Percentiles rank a stretch among this genome's conserved stretches.
Conservation (phyloP, 2,797 vertebrate species). For the Balearica regulorum region DNA sequence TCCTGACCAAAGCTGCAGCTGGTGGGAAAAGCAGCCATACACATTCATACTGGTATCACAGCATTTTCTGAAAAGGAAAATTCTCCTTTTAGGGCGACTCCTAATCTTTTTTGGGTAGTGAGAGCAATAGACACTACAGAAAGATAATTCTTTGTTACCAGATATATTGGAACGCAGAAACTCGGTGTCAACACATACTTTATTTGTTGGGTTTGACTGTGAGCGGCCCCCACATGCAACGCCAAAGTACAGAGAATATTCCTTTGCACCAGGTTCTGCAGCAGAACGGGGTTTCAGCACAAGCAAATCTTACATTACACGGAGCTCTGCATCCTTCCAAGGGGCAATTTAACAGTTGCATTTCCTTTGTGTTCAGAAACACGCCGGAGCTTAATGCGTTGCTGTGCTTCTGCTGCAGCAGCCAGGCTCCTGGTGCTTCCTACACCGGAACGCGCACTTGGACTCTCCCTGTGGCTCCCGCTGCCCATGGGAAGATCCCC, state of each 20-base stretch:
- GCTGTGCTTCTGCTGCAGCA: not conserved
- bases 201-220: not conserved
- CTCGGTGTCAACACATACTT: not conserved
- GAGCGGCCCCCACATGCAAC: fast-evolving
- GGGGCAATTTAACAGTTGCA: not conserved
- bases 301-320: too few relatives aligned
- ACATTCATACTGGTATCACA: not conserved
- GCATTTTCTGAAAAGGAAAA: not conserved
- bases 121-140: not conserved
- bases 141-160: not conserved
- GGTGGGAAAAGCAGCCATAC: not conserved
- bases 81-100: not conserved
- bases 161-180: not conserved
- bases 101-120: not conserved
- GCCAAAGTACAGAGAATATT: not conserved
- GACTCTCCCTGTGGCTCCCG: fast-evolving
- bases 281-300: not conserved
- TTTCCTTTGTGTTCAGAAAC: not conserved
- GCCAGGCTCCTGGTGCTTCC: not conserved
- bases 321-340: not conserved
- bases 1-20: not conserved
- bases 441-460: fast-evolving
- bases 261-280: not conserved
- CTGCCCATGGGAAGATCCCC: fast-evolving
- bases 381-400: fast-evolving